A percentile compares a stretch with the other conserved stretches of the same genome.
Conservation (phyloP, 2,888 invertebrate species). For the Eupithecia insigniata region DNA sequence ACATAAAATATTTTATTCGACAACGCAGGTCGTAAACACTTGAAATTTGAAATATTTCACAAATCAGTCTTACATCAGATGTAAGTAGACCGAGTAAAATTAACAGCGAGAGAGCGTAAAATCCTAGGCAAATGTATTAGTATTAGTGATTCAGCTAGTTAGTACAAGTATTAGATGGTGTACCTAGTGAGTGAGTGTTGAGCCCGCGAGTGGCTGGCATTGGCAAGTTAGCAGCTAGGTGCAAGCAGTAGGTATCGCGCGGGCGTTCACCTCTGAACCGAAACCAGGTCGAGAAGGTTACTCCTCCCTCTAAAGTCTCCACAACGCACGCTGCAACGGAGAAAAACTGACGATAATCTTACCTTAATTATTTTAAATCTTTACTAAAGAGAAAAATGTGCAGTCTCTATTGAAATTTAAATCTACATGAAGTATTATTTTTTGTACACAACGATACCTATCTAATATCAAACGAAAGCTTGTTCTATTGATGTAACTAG, state of each 20-base stretch:
- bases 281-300: slow-evolving; percentile 76
- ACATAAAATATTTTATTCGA: not conserved
- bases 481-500: not conserved
- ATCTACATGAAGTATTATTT: not conserved
- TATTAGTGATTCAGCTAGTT: slow-evolving; percentile 25
- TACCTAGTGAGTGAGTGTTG: not conserved
- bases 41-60: not conserved
- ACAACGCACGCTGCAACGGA: slow-evolving; percentile 41
- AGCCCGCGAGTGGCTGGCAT: slow-evolving; percentile 16
- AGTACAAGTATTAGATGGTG: slow-evolving; percentile 33
- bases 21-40: not conserved
- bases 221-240: slow-evolving; percentile 47
- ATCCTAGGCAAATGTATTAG: not conserved
- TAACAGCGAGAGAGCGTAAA: not conserved
- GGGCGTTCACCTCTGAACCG: slow-evolving; percentile 79
- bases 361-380: slow-evolving; percentile 29
- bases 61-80: not conserved
- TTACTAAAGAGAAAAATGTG: slow-evolving; percentile 12
- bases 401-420: slow-evolving; percentile 4
- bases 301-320: slow-evolving; percentile 41
- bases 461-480: not conserved
- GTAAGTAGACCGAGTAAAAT: not conserved
- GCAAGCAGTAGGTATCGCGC: slow-evolving; percentile 57
- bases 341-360: slow-evolving; percentile 43
- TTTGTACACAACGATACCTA: not conserved